Evolutionary conservation across 2,888 invertebrate genomes (phyloP), one percentile per base, ranked within the genome.

Genomic region (Noctua janthina): DNA sequence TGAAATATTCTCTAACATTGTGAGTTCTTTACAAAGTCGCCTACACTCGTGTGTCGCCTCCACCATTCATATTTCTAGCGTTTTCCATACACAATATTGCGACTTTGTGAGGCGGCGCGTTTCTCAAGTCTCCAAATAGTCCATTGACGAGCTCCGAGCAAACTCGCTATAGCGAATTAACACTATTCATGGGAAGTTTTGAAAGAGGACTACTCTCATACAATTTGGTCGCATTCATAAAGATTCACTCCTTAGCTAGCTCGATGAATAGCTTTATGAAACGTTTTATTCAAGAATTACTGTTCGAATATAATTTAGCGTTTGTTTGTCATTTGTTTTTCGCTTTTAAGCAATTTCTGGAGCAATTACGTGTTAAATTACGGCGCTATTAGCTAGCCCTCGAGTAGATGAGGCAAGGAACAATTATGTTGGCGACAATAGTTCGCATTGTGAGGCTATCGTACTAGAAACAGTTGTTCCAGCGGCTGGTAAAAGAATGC

Each of bases 221-320:
- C 96, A 97, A 97, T 97, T 96, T 97, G 96, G 96, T 96, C 95
- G 96, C 95, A 97, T 96, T 97, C 96, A 96, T 95, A 96, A 96
- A 97, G 96, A 96, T 96, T 95, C 96, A 94, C 96, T 96, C 95
- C 96, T 96, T 95, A 96, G 95, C 94, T 92, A 90, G 94, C 93
- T 91, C 93, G 93, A 92, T 96, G 96, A 96, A 96, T 95, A 93
- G 95, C 94, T 95, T 95, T 95, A 95, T 96, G 95, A 94, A 95
- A 93, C 94, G 94, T 93, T 94, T 94, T 95, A 92, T 95, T 93
- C 95, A 93, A 90, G 90, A 46, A 46, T 46, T 85, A 91, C 91
- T 90, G 89, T 89, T 74, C 90, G 87, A 90, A 92, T 88, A 92
- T 92, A 90, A 94, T 93, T 94, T 93, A 90, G 90, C 91, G 88